Evolutionary conservation across 2,888 invertebrate genomes (phyloP).

Genomic region (Eucera pruinosa): DNA sequence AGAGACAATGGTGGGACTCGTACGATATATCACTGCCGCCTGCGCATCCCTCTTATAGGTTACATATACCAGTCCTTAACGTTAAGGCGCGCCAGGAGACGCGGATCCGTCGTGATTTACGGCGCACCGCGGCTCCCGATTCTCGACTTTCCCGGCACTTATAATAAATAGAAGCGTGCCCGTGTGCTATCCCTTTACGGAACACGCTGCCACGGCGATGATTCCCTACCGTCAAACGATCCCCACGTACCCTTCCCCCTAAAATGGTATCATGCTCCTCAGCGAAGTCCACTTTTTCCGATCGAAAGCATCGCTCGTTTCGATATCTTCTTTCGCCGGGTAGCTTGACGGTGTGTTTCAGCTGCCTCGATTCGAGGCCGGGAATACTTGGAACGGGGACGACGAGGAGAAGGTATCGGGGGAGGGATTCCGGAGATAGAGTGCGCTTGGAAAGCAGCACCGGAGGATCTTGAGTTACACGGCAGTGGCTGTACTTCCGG

Average conservation of each 20-base stretch:
- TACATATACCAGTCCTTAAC: constrained; percentile 49
- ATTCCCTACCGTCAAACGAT: constrained; percentile 16
- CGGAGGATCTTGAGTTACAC: constrained; percentile 40
- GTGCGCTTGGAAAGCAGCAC: background rate
- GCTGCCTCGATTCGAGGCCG: no score
- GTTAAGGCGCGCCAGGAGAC: constrained; percentile 51
- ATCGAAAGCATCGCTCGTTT: background rate
- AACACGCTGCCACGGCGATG: constrained; percentile 33
- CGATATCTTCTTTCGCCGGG: constrained; percentile 2
- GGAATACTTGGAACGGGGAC: background rate
- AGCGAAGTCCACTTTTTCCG: constrained; percentile 28
- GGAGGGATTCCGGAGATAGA: constrained; percentile 19
- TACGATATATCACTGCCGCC: constrained; percentile 68
- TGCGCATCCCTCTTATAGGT: constrained; percentile 65
- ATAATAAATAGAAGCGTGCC: constrained; percentile 52
- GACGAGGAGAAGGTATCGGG: constrained; percentile 9
- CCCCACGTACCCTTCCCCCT: background rate
- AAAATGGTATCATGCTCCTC: constrained; percentile 26
- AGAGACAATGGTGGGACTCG: constrained; percentile 67
- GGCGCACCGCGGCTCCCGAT: constrained; percentile 48
- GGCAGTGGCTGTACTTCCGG: constrained; percentile 44
- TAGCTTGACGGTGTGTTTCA: background rate
- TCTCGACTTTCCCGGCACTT: constrained; percentile 55
- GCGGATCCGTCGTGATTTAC: constrained; percentile 59
- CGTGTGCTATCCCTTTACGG: constrained; percentile 35